Evolutionary conservation across 2,797 vertebrate species (phyloP).

Genomic region (Erethizon dorsatum): DNA sequence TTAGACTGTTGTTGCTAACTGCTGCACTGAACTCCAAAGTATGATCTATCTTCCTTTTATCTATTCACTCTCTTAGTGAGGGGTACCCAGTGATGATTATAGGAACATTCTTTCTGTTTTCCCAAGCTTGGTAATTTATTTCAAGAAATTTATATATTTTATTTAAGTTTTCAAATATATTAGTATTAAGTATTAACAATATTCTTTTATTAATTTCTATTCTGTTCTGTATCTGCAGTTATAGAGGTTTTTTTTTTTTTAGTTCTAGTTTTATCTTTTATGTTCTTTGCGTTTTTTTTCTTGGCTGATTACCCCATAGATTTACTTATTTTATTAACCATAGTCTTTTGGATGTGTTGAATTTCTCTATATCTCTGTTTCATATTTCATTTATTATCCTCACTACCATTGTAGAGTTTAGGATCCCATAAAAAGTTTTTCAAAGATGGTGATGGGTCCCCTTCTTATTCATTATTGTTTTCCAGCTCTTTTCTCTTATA

Average conservation of each 20-base stretch:
- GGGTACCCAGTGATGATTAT: background rate
- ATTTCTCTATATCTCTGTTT: constrained; percentile 58
- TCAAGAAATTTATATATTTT: constrained; percentile 48
- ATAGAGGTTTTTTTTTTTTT: constrained; percentile 18
- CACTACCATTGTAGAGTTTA: background rate
- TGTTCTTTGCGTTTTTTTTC: background rate
- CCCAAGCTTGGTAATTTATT: constrained; percentile 32
- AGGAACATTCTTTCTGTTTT: constrained; percentile 37
- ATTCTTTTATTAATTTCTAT: constrained; percentile 69
- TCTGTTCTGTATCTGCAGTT: background rate
- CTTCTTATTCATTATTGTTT: background rate
- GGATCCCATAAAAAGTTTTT: background rate
- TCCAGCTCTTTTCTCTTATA: background rate
- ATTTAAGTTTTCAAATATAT: constrained; percentile 42
- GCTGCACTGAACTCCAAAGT: background rate
- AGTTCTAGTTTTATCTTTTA: background rate
- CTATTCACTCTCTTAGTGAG: background rate
- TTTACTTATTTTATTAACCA: constrained; percentile 54
- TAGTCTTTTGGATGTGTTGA: constrained; percentile 30
- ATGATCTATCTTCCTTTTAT: background rate
- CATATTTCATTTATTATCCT: constrained; percentile 6
- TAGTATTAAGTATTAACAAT: constrained; percentile 44
- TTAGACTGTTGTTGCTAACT: background rate
- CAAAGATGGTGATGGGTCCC: background rate
- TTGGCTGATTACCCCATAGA: background rate